Evolutionary conservation across 2,797 vertebrate species (phyloP), one percentile per base, ranked within the genome.

Genomic region (Takifugu rubripes): DNA sequence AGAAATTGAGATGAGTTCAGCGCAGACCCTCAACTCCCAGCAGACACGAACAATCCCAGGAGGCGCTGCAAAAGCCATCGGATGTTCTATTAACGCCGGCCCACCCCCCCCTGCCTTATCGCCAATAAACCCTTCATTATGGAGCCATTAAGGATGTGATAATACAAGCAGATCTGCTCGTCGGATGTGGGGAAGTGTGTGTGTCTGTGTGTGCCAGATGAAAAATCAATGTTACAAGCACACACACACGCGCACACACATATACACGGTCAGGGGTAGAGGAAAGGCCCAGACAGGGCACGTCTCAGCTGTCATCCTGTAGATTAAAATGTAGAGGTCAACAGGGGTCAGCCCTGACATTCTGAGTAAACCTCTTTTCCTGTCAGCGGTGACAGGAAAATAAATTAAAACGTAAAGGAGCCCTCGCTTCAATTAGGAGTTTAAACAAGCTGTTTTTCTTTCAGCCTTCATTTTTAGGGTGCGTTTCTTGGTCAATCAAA

Each of bases 281-380:
- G 68, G 75, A 46, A 60, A 46, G 53, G 59, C 74, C 59, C 75
- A 83, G 73, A 78, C 66, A 16, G 60, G 75, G 59, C 72, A 59
- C 11, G 59, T 71, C 85, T 89, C 90, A 89, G 88, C 87, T 90
- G 90, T 88, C 85, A 72, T 56, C 50, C 66, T 66, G 75, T 75
- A 84, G 90, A 92, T 92, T 91, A 90, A 91, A 90, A 90, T 88
- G 89, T 90, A 79, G 58, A 71, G 74, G 83, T 61, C 77, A 87
- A 83, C 87, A 82, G 74, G 26, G 85, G 83, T 88, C 80, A 82
- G 78, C 70, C 74, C 74, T 59, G 75, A 84, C 83, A 78, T 76
- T 73, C 76, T 71, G 67, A 74, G 73, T 82, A 71, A 82, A 83
- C 67, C 69, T 47, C 64, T 61, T 52, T 21, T 49, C 51, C 78